phyloP scores from a whole-genome alignment of 2,797 vertebrate genomes.

The Sebastolobus altivelis region DNA sequence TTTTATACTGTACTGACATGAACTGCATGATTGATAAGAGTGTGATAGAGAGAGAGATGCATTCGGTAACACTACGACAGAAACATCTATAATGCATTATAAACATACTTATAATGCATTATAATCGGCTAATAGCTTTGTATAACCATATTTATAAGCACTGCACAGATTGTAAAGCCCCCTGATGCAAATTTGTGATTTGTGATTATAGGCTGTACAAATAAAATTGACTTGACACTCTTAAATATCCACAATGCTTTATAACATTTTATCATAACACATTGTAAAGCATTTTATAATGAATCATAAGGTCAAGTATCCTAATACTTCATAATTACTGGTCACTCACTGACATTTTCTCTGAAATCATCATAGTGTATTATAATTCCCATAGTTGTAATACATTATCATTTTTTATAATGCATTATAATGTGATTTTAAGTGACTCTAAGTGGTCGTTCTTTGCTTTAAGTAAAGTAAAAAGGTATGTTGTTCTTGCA shows the following conservation, averaged over 20 bases:
- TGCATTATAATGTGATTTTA: not conserved
- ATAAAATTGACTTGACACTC: too few relatives aligned
- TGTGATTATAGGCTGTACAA: too few relatives aligned
- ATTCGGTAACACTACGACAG: not conserved
- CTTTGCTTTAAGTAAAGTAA: not conserved
- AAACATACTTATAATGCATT: accelerated
- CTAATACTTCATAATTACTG: not conserved
- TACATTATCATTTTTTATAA: not conserved
- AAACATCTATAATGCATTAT: not conserved
- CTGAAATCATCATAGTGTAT: not conserved
- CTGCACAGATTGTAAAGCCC: not conserved
- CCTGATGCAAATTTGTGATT: too few relatives aligned
- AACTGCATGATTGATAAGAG: not conserved
- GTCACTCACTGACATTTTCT: not conserved
- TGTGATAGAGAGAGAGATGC: not conserved
- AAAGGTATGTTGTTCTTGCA: not conserved
- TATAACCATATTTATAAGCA: not conserved
- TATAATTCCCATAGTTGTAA: not conserved
- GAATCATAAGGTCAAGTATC: not conserved
- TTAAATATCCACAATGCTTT: not conserved
- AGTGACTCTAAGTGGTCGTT: not conserved
- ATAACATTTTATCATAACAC: not conserved
- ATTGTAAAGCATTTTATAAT: not conserved
- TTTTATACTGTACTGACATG: not conserved
- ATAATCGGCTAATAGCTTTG: not conserved